Percentiles rank a stretch among this genome's conserved stretches.
Evolutionary conservation across 2,888 invertebrate genomes (phyloP).

Genomic region (Macropis europaea): DNA sequence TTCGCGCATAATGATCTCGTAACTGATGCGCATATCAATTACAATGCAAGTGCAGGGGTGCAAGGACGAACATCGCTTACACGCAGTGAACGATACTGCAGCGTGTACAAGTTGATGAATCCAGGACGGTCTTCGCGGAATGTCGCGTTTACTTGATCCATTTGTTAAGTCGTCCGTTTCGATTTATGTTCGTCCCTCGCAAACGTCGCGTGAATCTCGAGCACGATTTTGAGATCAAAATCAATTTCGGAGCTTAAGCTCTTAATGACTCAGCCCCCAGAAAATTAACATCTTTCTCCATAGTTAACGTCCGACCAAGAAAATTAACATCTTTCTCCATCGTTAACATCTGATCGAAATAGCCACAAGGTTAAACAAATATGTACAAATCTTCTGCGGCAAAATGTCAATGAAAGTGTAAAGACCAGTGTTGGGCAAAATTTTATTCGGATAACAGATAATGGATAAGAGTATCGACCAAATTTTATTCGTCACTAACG

Average conservation of each 20-base stretch:
- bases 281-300: neutral
- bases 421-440: too few species aligned
- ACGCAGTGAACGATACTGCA: slow-evolving; percentile 52
- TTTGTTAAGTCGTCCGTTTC: slow-evolving; percentile 42
- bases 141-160: slow-evolving; percentile 40
- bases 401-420: too few species aligned
- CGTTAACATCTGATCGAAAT: too few species aligned
- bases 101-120: slow-evolving; percentile 23
- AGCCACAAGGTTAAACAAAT: too few species aligned
- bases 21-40: slow-evolving; percentile 28
- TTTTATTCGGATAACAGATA: too few species aligned
- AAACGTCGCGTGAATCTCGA: slow-evolving; percentile 18
- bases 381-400: too few species aligned
- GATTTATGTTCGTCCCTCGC: slow-evolving; percentile 24
- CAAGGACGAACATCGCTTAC: slow-evolving; percentile 41
- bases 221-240: slow-evolving; percentile 7
- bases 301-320: neutral
- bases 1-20: slow-evolving; percentile 3
- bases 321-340: too few species aligned
- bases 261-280: neutral
- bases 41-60: slow-evolving; percentile 11
- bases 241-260: neutral
- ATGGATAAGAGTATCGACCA: too few species aligned
- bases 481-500: too few species aligned
- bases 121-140: slow-evolving; percentile 11